phyloP scores from a whole-genome alignment of 2,888 invertebrate species.

The Schizotus pectinicornis region DNA sequence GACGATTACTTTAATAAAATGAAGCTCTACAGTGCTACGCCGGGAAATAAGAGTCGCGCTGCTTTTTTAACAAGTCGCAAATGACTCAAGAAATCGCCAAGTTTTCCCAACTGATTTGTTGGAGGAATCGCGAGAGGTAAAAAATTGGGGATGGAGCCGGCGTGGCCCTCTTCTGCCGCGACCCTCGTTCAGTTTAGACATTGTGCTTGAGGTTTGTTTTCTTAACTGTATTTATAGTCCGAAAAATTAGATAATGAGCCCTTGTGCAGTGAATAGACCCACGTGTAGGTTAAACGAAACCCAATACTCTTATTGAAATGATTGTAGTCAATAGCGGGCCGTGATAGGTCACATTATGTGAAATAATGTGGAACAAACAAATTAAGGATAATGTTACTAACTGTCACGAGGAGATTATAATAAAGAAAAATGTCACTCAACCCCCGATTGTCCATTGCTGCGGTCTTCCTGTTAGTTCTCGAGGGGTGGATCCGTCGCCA shows the following conservation, averaged over 20 bases:
- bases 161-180: background rate
- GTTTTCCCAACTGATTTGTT: background rate
- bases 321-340: conserved; percentile 33
- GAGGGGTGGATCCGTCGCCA: background rate
- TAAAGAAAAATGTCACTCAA: conserved; percentile 28
- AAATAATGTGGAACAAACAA: conserved; percentile 35
- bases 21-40: too few relatives aligned
- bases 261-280: conserved; percentile 19
- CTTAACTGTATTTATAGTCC: conserved; percentile 40
- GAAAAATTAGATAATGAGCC: conserved; percentile 40
- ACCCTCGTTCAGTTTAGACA: background rate
- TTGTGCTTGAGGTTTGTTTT: conserved; percentile 33
- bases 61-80: too few relatives aligned
- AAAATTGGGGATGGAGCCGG: background rate
- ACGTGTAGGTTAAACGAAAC: conserved; percentile 30
- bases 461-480: background rate
- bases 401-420: conserved; percentile 8
- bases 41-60: too few relatives aligned
- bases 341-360: conserved; percentile 36
- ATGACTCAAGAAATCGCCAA: too few relatives aligned
- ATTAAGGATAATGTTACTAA: conserved; percentile 42
- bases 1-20: too few relatives aligned
- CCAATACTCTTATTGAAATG: conserved; percentile 38
- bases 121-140: background rate
- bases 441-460: background rate